A percentile compares a stretch with the other conserved stretches of the same genome.
phyloP scores from a whole-genome alignment of 2,888 invertebrate species.

The Malthinus flaveolus region DNA sequence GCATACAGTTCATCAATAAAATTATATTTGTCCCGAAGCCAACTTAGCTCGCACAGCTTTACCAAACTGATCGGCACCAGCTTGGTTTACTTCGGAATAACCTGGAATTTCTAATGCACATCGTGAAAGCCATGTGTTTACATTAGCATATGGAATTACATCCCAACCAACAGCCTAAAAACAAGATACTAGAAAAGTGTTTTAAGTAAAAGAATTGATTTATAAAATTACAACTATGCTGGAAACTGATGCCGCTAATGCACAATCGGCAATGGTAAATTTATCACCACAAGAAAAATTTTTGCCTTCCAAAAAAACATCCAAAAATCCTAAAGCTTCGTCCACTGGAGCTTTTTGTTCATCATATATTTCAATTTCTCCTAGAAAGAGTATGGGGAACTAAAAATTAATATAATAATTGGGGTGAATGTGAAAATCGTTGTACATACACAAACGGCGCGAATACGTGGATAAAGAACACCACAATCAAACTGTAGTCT shows the following conservation, averaged over 20 bases:
- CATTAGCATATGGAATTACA: slow-evolving; percentile 59
- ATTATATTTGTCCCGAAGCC: slow-evolving; percentile 51
- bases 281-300: slow-evolving; percentile 66
- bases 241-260: slow-evolving; percentile 61
- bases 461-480: slow-evolving; percentile 63
- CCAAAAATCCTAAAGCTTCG: slow-evolving; percentile 62
- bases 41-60: slow-evolving; percentile 61
- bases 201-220: slow-evolving; percentile 6
- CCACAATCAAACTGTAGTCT: slow-evolving; percentile 66
- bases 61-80: slow-evolving; percentile 62
- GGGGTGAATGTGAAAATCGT: neutral
- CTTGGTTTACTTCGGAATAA: slow-evolving; percentile 60
- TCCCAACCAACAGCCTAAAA: slow-evolving; percentile 65
- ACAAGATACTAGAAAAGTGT: slow-evolving; percentile 6
- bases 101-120: slow-evolving; percentile 62
- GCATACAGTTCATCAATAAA: no score
- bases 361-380: slow-evolving; percentile 60
- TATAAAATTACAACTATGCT: slow-evolving; percentile 58
- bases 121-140: slow-evolving; percentile 62
- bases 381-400: slow-evolving; percentile 65
- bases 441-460: slow-evolving; percentile 63
- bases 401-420: slow-evolving; percentile 45
- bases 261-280: slow-evolving; percentile 67
- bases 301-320: slow-evolving; percentile 60
- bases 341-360: slow-evolving; percentile 60